phyloP scores from a whole-genome alignment of 2,113 vertebrate species.

The Chaetops frenatus region DNA sequence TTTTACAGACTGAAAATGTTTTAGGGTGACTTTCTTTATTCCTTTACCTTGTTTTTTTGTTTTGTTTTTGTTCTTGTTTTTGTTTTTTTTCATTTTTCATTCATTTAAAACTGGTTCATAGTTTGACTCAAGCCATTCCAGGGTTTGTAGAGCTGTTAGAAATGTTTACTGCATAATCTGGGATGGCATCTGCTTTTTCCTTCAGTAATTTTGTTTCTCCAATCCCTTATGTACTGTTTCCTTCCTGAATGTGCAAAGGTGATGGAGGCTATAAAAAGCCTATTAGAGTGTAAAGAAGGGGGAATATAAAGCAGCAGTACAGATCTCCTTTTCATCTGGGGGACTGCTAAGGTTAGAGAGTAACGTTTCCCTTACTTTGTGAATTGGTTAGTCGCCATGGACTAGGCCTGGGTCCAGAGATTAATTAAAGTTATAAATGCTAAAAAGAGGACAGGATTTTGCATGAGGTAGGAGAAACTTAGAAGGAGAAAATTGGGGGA shows the following conservation, averaged over 20 bases:
- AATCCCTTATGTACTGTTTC: background rate
- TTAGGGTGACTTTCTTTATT: background rate
- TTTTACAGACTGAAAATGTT: background rate
- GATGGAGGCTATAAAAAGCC: background rate
- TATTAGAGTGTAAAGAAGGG: background rate
- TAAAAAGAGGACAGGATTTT: background rate
- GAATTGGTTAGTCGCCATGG: background rate
- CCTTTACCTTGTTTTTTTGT: background rate
- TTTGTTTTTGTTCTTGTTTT: too few species aligned
- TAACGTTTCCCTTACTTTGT: background rate
- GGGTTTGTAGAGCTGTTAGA: background rate
- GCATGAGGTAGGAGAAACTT: background rate
- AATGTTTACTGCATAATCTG: background rate
- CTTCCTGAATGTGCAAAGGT: background rate
- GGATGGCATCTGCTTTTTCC: background rate
- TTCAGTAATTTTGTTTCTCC: background rate
- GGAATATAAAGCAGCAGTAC: background rate
- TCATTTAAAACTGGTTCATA: background rate
- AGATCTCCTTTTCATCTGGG: background rate
- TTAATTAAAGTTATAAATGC: background rate
- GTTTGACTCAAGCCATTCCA: background rate
- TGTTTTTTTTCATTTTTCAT: background rate
- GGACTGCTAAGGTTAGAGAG: background rate
- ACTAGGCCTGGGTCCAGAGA: background rate
- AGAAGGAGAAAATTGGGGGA: background rate